phyloP scores from a whole-genome alignment of 2,888 invertebrate genomes.

The Silvanus unidentatus region DNA sequence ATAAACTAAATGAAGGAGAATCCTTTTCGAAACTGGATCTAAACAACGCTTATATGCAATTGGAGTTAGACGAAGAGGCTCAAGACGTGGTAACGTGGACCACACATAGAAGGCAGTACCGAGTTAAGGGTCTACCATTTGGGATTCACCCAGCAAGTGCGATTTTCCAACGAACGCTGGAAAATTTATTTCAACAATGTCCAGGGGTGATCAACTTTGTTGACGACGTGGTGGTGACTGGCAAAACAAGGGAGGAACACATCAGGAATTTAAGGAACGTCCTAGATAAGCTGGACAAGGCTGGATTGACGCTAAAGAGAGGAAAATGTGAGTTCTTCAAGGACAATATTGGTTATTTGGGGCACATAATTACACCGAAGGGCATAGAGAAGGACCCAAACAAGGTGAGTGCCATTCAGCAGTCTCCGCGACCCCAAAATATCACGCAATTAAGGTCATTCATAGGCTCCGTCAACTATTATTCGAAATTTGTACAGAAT shows the following conservation, averaged over 20 bases:
- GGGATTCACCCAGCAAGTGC: slow-evolving; percentile 13
- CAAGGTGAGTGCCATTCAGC: slow-evolving; percentile 17
- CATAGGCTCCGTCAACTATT: slow-evolving; percentile 15
- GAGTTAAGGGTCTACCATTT: not conserved
- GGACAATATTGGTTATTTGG: slow-evolving; percentile 31
- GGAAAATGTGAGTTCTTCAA: slow-evolving; percentile 35
- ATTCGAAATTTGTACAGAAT: slow-evolving; percentile 14
- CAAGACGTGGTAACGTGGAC: not conserved
- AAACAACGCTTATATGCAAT: slow-evolving; percentile 5
- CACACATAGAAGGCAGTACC: not conserved
- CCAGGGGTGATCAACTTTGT: slow-evolving; percentile 27
- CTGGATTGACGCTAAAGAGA: slow-evolving; percentile 27
- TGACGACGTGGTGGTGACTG: slow-evolving; percentile 34
- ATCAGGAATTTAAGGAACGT: slow-evolving; percentile 23
- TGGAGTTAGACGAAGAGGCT: slow-evolving; percentile 8
- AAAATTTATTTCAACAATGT: slow-evolving; percentile 29
- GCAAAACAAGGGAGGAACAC: slow-evolving; percentile 24
- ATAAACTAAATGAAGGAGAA: not conserved
- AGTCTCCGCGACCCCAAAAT: slow-evolving; percentile 12
- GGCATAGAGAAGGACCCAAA: slow-evolving; percentile 12
- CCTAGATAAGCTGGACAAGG: slow-evolving; percentile 20
- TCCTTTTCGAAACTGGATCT: slow-evolving; percentile 6
- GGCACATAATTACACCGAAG: slow-evolving; percentile 18
- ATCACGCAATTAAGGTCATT: slow-evolving; percentile 15
- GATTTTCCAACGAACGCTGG: slow-evolving; percentile 33